Percentiles rank a stretch among this genome's conserved stretches.
Evolutionary conservation across 2,888 invertebrate genomes (phyloP).

Genomic region (Oxytorus armatus): DNA sequence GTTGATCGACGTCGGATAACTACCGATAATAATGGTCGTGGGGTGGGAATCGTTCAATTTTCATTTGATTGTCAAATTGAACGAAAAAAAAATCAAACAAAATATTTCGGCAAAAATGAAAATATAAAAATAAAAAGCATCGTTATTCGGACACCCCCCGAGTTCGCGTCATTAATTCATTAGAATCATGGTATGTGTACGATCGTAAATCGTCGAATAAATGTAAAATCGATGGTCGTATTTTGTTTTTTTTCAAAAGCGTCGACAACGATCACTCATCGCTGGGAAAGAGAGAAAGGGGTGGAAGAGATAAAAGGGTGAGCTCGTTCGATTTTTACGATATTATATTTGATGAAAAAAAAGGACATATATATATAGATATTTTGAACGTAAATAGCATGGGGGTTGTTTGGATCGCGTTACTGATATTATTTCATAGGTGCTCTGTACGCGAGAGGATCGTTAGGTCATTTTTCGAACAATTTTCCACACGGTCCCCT

Average conservation of each 20-base stretch:
- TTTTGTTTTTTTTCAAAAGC: neutral
- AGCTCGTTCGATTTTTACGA: slow-evolving; percentile 8
- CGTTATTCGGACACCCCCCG: no score
- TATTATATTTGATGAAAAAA: slow-evolving; percentile 8
- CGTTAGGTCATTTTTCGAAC: slow-evolving; percentile 25
- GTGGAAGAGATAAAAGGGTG: neutral
- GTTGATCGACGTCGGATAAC: no score
- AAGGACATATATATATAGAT: no score
- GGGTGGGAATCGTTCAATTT: no score
- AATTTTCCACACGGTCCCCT: slow-evolving; percentile 3
- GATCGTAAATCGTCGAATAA: slow-evolving; percentile 17
- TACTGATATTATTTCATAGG: slow-evolving; percentile 11
- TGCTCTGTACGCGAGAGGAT: neutral
- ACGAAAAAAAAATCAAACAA: neutral
- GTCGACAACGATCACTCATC: slow-evolving; percentile 22
- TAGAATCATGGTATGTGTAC: neutral
- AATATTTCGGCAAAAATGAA: neutral
- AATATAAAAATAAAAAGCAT: slow-evolving; percentile 9
- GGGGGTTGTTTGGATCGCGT: neutral
- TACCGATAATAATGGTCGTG: no score
- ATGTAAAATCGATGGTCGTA: no score
- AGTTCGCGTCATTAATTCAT: slow-evolving; percentile 20
- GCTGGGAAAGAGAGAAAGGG: neutral
- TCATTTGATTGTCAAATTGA: no score
- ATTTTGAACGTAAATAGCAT: neutral